phyloP scores from a whole-genome alignment of 2,888 invertebrate genomes.

The Sesamia inferens region DNA sequence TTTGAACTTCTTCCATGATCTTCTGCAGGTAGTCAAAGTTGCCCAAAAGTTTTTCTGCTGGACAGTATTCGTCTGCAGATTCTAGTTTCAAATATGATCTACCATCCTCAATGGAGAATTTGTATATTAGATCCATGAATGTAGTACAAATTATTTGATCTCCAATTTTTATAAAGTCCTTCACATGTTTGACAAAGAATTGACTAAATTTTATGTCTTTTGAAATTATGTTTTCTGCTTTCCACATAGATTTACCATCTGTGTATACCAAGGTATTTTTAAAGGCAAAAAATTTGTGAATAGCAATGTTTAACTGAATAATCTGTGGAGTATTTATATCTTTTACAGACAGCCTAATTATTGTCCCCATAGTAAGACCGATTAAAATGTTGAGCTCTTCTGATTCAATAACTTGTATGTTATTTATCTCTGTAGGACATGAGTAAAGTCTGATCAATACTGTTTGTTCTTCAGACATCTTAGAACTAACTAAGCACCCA shows the following conservation, averaged over 20 bases:
- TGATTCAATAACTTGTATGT: conserved; percentile 68
- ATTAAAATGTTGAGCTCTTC: conserved; percentile 69
- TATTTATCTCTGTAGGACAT: conserved; percentile 78
- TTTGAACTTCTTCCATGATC: conserved; percentile 75
- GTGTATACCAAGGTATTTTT: conserved; percentile 77
- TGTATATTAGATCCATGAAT: conserved; percentile 77
- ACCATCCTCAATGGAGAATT: conserved; percentile 72
- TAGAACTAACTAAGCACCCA: conserved; percentile 69
- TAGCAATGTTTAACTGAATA: conserved; percentile 78
- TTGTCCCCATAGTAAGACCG: conserved; percentile 77
- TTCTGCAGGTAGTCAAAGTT: conserved; percentile 74
- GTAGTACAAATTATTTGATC: conserved; percentile 80
- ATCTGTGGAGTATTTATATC: conserved; percentile 62
- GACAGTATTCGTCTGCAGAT: conserved; percentile 67
- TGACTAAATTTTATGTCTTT: conserved; percentile 71
- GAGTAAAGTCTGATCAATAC: conserved; percentile 72
- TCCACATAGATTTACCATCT: conserved; percentile 82
- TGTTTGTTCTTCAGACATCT: conserved; percentile 62
- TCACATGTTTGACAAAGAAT: conserved; percentile 75
- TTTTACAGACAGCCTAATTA: conserved; percentile 72
- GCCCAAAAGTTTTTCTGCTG: conserved; percentile 74
- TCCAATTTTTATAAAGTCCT: conserved; percentile 75
- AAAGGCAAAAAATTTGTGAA: conserved; percentile 70
- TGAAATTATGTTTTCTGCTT: conserved; percentile 71
- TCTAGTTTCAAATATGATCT: conserved; percentile 66